Evolutionary conservation across 2,888 invertebrate species (phyloP).

Genomic region (Linnaemya tessellans): DNA sequence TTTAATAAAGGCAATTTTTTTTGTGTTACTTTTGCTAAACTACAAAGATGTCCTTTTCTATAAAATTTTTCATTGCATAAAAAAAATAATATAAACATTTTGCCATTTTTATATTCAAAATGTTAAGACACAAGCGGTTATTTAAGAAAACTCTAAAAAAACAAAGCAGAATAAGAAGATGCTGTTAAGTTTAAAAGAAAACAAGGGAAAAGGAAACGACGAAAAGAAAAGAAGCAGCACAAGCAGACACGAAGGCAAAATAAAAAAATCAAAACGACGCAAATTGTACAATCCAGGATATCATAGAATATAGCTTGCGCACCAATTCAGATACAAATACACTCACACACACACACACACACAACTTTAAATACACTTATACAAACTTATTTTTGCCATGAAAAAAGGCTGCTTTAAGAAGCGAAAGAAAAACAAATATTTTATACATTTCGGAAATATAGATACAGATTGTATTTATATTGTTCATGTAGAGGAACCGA

Average conservation of each 20-base stretch:
- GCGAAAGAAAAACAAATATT: constrained; percentile 4
- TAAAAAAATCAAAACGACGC: constrained; percentile 62
- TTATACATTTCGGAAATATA: constrained; percentile 70
- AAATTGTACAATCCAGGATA: constrained; percentile 67
- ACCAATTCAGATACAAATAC: constrained; percentile 49
- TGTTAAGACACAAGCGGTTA: neutral
- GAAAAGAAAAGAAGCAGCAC: constrained; percentile 19
- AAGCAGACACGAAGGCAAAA: constrained; percentile 20
- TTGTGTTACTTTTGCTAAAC: too few relatives aligned
- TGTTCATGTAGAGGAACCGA: constrained; percentile 44
- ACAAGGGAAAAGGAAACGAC: neutral
- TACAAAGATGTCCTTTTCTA: too few relatives aligned
- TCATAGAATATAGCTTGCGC: constrained; percentile 67
- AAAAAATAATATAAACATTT: too few relatives aligned
- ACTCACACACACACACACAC: constrained; percentile 9
- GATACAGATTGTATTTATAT: constrained; percentile 72
- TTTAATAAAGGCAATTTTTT: too few relatives aligned
- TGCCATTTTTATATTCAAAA: too few relatives aligned
- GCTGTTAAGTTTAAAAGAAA: neutral
- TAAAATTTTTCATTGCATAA: too few relatives aligned
- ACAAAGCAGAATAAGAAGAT: neutral
- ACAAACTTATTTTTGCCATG: constrained; percentile 22
- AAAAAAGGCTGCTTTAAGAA: constrained; percentile 16
- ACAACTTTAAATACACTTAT: neutral
- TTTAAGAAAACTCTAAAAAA: neutral